phyloP scores from a whole-genome alignment of 2,888 invertebrate genomes.

The Pheosia gnoma region DNA sequence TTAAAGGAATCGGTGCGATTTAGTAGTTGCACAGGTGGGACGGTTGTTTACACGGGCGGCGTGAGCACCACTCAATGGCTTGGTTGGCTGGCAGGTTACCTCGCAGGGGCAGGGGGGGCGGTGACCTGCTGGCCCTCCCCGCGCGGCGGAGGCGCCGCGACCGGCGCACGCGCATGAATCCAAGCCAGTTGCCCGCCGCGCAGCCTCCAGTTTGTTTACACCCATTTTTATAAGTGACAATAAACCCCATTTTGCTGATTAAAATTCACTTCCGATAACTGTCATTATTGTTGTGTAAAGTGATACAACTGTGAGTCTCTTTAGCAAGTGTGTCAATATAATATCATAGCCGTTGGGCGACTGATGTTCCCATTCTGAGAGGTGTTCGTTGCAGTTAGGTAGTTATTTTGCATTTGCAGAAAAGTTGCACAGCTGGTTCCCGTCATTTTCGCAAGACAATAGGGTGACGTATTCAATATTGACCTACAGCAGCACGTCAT shows the following conservation, averaged over 20 bases:
- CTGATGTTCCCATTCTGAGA: slow-evolving; percentile 38
- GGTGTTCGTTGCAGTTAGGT: slow-evolving; percentile 50
- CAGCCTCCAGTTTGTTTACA: slow-evolving; percentile 83
- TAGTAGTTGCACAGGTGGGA: slow-evolving; percentile 64
- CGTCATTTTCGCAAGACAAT: slow-evolving; percentile 41
- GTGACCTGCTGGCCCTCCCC: slow-evolving; percentile 58
- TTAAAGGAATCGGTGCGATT: slow-evolving; percentile 10
- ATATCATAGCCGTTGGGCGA: slow-evolving; percentile 34
- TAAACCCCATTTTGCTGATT: slow-evolving; percentile 27
- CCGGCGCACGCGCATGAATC: slow-evolving; percentile 76
- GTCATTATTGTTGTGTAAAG: slow-evolving; percentile 36
- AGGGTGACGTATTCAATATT: slow-evolving; percentile 29
- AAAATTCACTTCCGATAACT: slow-evolving; percentile 18
- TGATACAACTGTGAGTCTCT: slow-evolving; percentile 40
- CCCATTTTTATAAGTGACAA: slow-evolving; percentile 51
- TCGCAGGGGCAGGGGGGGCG: slow-evolving; percentile 55
- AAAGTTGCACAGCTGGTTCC: slow-evolving; percentile 63
- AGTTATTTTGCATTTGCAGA: slow-evolving; percentile 59
- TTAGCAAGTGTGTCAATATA: slow-evolving; percentile 26
- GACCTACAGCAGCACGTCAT: slow-evolving; percentile 19
- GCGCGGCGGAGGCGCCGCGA: slow-evolving; percentile 40
- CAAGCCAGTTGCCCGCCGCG: slow-evolving; percentile 78
- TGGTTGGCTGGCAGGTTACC: slow-evolving; percentile 31
- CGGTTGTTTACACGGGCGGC: slow-evolving; percentile 68
- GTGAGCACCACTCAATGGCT: slow-evolving; percentile 64